Conservation (phyloP, 2,888 invertebrate species). For the Scaptodrosophila latifasciaeformis region DNA sequence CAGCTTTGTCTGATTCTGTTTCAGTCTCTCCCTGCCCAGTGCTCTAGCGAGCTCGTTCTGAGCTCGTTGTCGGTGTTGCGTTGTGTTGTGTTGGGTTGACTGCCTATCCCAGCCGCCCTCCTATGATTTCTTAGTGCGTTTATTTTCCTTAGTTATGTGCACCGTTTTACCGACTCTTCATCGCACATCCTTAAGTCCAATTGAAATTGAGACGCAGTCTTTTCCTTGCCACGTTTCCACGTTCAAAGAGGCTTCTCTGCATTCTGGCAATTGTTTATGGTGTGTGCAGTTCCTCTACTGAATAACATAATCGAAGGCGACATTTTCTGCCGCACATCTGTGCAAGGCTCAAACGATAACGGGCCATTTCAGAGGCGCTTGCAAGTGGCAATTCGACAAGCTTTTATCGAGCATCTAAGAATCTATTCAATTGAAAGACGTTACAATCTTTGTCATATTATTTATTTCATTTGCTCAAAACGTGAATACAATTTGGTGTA, state of each 20-base stretch:
- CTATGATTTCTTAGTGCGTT: not conserved
- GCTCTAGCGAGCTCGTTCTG: constrained; percentile 1
- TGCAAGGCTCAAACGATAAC: not conserved
- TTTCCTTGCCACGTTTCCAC: not conserved
- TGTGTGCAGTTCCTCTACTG: constrained; percentile 61
- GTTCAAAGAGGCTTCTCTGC: no score
- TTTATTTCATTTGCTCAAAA: no score
- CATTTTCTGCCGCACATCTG: not conserved
- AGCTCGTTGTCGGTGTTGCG: not conserved
- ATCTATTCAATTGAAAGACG: no score
- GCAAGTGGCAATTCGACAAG: not conserved
- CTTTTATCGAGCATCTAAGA: no score
- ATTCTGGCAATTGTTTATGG: constrained; percentile 60
- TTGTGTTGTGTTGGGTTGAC: not conserved
- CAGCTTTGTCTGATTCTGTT: not conserved
- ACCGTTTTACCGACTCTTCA: no score
- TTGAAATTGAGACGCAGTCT: constrained; percentile 57
- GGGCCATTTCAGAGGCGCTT: not conserved
- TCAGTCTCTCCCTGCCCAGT: constrained; percentile 1
- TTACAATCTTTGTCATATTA: no score
- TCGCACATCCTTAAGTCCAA: constrained; percentile 16
- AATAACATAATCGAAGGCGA: constrained; percentile 60
- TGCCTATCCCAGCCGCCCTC: not conserved
- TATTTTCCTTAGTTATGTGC: not conserved
- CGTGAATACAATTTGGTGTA: no score